Evolutionary conservation across 2,797 vertebrate species (phyloP).

Genomic region (Tachyglossus aculeatus): DNA sequence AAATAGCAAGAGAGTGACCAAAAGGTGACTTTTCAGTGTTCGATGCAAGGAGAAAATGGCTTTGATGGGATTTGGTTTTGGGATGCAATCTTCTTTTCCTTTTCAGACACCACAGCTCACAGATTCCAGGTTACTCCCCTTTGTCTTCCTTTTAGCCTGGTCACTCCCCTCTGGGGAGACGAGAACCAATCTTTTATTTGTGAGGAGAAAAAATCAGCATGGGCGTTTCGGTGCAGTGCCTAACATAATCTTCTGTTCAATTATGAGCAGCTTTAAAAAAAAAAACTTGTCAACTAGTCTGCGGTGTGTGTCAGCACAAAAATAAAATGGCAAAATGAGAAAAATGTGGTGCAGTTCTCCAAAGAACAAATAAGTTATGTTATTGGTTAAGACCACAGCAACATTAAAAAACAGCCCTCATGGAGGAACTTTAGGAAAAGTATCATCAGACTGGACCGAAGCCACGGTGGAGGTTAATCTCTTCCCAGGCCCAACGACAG

Average conservation of each 20-base stretch:
- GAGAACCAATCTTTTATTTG: slow-evolving; percentile 19
- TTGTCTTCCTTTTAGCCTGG: slow-evolving; percentile 21
- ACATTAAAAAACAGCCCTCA: slow-evolving; percentile 69
- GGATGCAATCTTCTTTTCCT: slow-evolving; percentile 26
- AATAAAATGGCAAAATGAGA: slow-evolving; percentile 70
- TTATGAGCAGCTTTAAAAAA: slow-evolving; percentile 43
- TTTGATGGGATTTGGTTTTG: slow-evolving; percentile 13
- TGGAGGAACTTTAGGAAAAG: slow-evolving; percentile 71
- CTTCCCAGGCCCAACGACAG: slow-evolving; percentile 66
- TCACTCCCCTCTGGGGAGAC: slow-evolving; percentile 24
- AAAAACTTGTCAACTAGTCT: slow-evolving; percentile 63
- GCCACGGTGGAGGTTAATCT: slow-evolving; percentile 73
- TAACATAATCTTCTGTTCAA: slow-evolving; percentile 61
- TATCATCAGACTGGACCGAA: slow-evolving; percentile 66
- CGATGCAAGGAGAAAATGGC: slow-evolving; percentile 18
- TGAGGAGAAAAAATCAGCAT: slow-evolving; percentile 25
- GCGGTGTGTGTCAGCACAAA: slow-evolving; percentile 66
- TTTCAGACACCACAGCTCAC: slow-evolving; percentile 26
- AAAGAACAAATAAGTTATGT: slow-evolving; percentile 70
- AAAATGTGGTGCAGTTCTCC: slow-evolving; percentile 67
- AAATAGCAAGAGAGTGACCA: too few species aligned
- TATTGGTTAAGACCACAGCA: slow-evolving; percentile 67
- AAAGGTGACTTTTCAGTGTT: slow-evolving; percentile 30
- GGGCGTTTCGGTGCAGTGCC: slow-evolving; percentile 34
- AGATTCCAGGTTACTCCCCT: slow-evolving; percentile 2